phyloP scores from a whole-genome alignment of 2,113 vertebrate species.

The Crotalus tigris region DNA sequence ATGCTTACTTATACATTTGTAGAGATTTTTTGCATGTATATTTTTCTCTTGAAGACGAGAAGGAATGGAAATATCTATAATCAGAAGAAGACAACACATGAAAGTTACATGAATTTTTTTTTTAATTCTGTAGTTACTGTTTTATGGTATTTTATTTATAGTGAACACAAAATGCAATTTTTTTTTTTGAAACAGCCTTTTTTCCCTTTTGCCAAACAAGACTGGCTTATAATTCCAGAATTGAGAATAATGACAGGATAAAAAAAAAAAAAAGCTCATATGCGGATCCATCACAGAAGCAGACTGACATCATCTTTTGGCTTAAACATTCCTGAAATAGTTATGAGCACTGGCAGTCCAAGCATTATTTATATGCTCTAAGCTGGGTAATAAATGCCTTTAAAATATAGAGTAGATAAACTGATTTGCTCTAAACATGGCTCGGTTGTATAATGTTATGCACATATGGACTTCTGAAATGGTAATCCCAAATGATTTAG shows the following conservation, averaged over 20 bases:
- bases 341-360: constrained; percentile 22
- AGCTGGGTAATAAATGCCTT: constrained; percentile 24
- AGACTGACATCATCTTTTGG: constrained; percentile 26
- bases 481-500: constrained; percentile 5
- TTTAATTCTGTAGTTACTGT: neutral
- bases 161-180: neutral
- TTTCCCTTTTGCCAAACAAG: neutral
- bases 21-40: neutral
- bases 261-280: constrained; percentile 36
- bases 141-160: neutral
- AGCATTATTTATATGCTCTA: constrained; percentile 32
- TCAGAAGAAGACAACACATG: neutral
- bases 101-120: neutral
- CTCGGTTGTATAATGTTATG: constrained; percentile 24
- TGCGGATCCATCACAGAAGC: constrained; percentile 36
- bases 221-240: constrained; percentile 27
- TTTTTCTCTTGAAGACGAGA: neutral
- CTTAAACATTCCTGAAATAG: constrained; percentile 43
- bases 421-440: constrained; percentile 13
- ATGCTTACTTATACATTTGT: neutral
- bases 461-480: neutral
- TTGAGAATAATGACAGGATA: constrained; percentile 18
- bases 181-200: neutral
- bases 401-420: constrained; percentile 23
- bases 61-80: neutral